Base-by-base conservation (phyloP, 2,113 vertebrate species). In the Nyctereutes procyonoides region DNA sequence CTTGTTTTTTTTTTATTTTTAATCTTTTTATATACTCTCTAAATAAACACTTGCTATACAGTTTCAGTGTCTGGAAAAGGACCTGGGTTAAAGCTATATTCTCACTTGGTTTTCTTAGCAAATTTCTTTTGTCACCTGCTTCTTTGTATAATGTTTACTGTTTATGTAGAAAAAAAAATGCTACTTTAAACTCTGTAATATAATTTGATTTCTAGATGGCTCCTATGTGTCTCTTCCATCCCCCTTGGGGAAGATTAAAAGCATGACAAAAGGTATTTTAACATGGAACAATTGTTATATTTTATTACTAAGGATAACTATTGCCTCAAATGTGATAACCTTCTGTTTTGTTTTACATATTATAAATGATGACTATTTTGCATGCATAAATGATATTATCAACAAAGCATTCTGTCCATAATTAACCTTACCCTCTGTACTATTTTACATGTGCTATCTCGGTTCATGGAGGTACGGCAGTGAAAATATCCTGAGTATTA, bases 181-280 rank as follows among this genome's bases (percentile, higher is more conserved):
- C 4, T 95, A 71, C 65, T 86, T 16, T 90, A 74, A 82, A 76
- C 69, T 60, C 81, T 51, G 2, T 71, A 95, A 76, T 96, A 35
- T 83, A 91, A 96, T 98, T 98, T 93, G 38, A 58, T 99, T 99
- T 96, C 98, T 93, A 99, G 99, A 99, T 92, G 99, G 99, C 3
- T 99, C 99, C 93, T 99, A 99, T 0, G 99, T 99, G 90, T 99
- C 99, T 83, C 99, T 99, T 74, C 99, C 99, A 0, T 99, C 99
- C 76, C 99, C 99, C 88, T 98, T 99, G 62, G 99, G 99, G 86
- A 99, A 99, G 98, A 99, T 99, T 97, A 99, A 99, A 98, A 99
- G 99, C 98, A 99, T 99, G 99, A 99, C 99, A 20, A 99, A 99
- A 99, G 99, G 99, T 99, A 99, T 58, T 82, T 97, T 83, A 92